These are phyloP conservation scores for Drosophila pectinifera DNA, from an alignment of 1,140 invertebrate species.

Conservation along the genomic window DNA sequence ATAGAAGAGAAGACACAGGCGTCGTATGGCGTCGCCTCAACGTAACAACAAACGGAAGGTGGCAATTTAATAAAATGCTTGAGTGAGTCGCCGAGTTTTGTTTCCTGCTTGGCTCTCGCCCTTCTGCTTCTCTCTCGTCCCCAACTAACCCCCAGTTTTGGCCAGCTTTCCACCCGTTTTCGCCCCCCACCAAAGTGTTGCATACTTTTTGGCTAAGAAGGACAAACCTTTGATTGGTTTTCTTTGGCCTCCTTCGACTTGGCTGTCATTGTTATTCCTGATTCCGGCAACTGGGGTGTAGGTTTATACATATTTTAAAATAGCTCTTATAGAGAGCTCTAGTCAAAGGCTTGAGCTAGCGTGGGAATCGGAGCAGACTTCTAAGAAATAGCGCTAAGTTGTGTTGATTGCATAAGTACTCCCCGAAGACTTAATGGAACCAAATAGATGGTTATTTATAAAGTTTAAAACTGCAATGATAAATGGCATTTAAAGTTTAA, in stretches of 20 bases:
- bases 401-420: slow-evolving; percentile 2
- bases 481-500: not conserved
- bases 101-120: slow-evolving; percentile 62
- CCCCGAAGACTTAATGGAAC: not conserved
- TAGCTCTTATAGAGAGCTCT: slow-evolving; percentile 1
- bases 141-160: not conserved
- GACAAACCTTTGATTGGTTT: slow-evolving; percentile 73
- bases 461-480: not conserved
- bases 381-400: slow-evolving; percentile 13
- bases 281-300: not conserved
- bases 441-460: too few relatives aligned
- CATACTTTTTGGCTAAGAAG: slow-evolving; percentile 69
- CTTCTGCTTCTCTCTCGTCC: not conserved
- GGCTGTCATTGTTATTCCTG: slow-evolving; percentile 28
- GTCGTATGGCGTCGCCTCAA: slow-evolving; percentile 35
- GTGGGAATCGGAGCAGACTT: slow-evolving; percentile 33
- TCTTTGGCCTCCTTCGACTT: slow-evolving; percentile 30
- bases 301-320: slow-evolving; percentile 16
- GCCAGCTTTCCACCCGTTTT: slow-evolving; percentile 17
- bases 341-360: slow-evolving; percentile 5
- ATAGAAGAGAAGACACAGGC: slow-evolving; percentile 52
- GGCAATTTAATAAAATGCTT: slow-evolving; percentile 85
- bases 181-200: slow-evolving; percentile 52
- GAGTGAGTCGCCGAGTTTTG: slow-evolving; percentile 82
- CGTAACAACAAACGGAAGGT: slow-evolving; percentile 84